A percentile compares a stretch with the other conserved stretches of the same genome.
Conservation (phyloP, 2,888 invertebrate species). For the Ganaspis brasiliensis region DNA sequence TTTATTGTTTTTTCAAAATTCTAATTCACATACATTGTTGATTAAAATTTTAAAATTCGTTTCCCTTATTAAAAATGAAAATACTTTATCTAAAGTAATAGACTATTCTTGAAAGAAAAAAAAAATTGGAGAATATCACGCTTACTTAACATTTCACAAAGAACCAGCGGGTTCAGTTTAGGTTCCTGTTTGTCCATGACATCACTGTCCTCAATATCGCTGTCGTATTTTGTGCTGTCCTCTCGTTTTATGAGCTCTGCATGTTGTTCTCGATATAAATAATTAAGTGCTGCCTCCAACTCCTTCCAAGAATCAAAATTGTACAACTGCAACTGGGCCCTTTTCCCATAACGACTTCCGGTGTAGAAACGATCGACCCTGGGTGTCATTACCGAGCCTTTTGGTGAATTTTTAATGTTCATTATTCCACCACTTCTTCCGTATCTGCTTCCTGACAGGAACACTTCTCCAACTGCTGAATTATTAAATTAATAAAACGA, state of each 20-base stretch:
- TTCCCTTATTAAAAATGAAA: neutral
- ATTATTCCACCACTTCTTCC: slow-evolving; percentile 66
- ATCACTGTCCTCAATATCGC: slow-evolving; percentile 45
- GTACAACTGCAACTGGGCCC: slow-evolving; percentile 54
- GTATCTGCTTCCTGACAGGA: slow-evolving; percentile 70
- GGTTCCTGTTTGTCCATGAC: slow-evolving; percentile 29
- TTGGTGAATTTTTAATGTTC: slow-evolving; percentile 53
- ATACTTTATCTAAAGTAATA: neutral
- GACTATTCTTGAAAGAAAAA: neutral
- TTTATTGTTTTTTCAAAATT: too few relatives aligned
- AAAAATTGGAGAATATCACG: slow-evolving; percentile 47
- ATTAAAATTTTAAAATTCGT: too few relatives aligned
- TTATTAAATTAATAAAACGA: neutral
- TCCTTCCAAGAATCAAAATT: slow-evolving; percentile 51
- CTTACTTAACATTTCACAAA: slow-evolving; percentile 48
- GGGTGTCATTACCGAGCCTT: slow-evolving; percentile 66
- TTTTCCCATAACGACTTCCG: slow-evolving; percentile 78
- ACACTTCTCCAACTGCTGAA: slow-evolving; percentile 51
- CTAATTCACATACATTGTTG: too few relatives aligned
- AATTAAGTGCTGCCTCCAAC: slow-evolving; percentile 63
- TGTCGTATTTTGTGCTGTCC: slow-evolving; percentile 44
- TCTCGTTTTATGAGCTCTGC: slow-evolving; percentile 43
- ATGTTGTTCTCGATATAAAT: slow-evolving; percentile 60
- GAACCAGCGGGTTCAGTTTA: neutral
- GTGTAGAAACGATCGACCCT: slow-evolving; percentile 75